A percentile compares a stretch with the other conserved stretches of the same genome.
Conservation (phyloP, 2,113 vertebrate species). For the Dendropsophus ebraccatus region DNA sequence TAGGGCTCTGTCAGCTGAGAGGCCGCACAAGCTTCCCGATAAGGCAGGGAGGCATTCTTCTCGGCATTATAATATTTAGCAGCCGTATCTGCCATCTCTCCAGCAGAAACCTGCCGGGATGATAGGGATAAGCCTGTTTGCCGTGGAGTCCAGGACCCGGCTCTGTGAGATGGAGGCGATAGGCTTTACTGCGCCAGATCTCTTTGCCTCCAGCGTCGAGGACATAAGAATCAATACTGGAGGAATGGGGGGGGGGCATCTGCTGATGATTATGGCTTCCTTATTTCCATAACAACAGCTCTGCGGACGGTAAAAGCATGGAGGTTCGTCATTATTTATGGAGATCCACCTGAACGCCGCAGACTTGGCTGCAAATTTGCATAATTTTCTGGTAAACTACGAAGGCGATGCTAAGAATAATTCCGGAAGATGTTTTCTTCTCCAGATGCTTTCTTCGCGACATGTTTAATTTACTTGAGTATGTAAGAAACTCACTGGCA, state of each 20-base stretch:
- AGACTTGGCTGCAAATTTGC: constrained; percentile 40
- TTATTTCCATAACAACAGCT: constrained; percentile 17
- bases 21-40: constrained; percentile 46
- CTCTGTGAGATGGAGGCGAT: constrained; percentile 22
- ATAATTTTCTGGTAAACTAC: constrained; percentile 14
- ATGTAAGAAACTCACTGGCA: constrained; percentile 20
- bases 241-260: constrained; percentile 6
- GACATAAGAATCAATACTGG: constrained; percentile 40
- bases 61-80: constrained; percentile 30
- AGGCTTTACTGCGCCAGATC: neutral
- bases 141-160: neutral
- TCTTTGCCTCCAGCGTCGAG: neutral
- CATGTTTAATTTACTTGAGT: constrained; percentile 41
- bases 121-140: constrained; percentile 32
- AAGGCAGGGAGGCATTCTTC: constrained; percentile 3
- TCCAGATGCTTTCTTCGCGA: neutral
- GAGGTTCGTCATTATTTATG: constrained; percentile 5
- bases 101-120: constrained; percentile 36
- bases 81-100: constrained; percentile 42
- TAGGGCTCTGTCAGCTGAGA: constrained; percentile 2
- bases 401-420: constrained; percentile 9
- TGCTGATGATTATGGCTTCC: constrained; percentile 36
- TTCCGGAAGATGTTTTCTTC: constrained; percentile 17
- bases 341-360: neutral
- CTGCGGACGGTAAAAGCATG: neutral